Evolutionary conservation across 2,797 vertebrate species (phyloP).

Genomic region (Buceros bicornis): DNA sequence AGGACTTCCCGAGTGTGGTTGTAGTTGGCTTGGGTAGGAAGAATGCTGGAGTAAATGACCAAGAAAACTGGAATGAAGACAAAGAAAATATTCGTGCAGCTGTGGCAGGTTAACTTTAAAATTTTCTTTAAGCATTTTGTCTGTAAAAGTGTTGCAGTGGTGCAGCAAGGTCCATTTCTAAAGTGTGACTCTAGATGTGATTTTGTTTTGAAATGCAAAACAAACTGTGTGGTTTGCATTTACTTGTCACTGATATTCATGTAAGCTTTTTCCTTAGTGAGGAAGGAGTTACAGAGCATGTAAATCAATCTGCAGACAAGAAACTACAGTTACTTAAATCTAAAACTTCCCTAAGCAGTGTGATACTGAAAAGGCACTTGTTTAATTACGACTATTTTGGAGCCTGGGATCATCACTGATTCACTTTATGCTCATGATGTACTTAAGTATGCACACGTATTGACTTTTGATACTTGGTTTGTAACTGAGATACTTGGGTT

Average conservation of each 20-base stretch:
- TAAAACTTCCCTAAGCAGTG: neutral
- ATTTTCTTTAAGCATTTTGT: neutral
- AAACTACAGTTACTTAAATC: neutral
- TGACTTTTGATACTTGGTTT: neutral
- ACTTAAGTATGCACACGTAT: neutral
- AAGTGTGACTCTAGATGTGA: neutral
- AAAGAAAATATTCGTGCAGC: slow-evolving; percentile 94
- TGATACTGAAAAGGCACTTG: neutral
- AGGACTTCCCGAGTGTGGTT: slow-evolving; percentile 92
- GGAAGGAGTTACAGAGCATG: neutral
- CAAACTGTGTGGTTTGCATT: neutral
- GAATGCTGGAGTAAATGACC: slow-evolving; percentile 83
- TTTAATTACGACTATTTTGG: neutral
- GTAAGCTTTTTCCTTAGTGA: neutral
- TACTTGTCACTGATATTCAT: neutral
- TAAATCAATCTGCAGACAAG: neutral
- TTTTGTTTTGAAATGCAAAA: neutral
- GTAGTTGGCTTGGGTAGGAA: slow-evolving; percentile 91
- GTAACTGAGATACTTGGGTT: neutral
- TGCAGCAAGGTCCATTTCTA: neutral
- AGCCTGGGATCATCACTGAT: neutral
- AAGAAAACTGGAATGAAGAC: slow-evolving; percentile 90
- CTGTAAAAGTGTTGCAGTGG: neutral
- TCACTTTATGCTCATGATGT: neutral
- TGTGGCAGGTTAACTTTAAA: slow-evolving; percentile 84